phyloP scores from a whole-genome alignment of 2,888 invertebrate species.

The Volucella inanis region DNA sequence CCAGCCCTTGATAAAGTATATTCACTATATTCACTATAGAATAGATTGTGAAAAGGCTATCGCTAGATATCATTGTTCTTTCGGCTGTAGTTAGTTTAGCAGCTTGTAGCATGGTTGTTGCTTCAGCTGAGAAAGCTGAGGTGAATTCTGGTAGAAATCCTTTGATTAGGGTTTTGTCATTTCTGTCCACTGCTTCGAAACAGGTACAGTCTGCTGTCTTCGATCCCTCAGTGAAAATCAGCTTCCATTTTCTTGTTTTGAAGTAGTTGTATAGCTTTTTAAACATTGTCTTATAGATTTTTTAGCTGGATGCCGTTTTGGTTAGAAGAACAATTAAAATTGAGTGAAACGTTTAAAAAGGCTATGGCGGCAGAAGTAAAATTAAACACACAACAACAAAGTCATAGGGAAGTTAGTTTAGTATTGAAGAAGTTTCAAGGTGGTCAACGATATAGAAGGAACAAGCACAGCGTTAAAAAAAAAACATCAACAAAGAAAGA shows the following conservation, averaged over 20 bases:
- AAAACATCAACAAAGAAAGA: too few relatives aligned
- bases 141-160: slow-evolving; percentile 22
- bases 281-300: not conserved
- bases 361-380: too few relatives aligned
- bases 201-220: slow-evolving; percentile 24
- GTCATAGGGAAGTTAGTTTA: too few relatives aligned
- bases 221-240: too few relatives aligned
- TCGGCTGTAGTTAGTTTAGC: not conserved
- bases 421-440: too few relatives aligned
- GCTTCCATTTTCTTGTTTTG: not conserved
- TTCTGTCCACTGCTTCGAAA: slow-evolving; percentile 34
- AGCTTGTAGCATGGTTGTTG: slow-evolving; percentile 23
- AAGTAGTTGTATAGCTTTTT: not conserved
- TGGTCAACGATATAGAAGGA: too few relatives aligned
- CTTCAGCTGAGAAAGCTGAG: slow-evolving; percentile 42
- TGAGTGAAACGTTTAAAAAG: too few relatives aligned
- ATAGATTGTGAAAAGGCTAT: slow-evolving; percentile 10
- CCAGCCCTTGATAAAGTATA: too few relatives aligned
- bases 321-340: too few relatives aligned
- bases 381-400: too few relatives aligned
- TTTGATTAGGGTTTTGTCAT: slow-evolving; percentile 2
- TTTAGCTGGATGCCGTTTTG: not conserved
- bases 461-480: too few relatives aligned
- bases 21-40: slow-evolving; percentile 2
- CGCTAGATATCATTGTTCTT: slow-evolving; percentile 15